Conservation (phyloP, 2,797 vertebrate species). For the Anguilla pacifica region DNA sequence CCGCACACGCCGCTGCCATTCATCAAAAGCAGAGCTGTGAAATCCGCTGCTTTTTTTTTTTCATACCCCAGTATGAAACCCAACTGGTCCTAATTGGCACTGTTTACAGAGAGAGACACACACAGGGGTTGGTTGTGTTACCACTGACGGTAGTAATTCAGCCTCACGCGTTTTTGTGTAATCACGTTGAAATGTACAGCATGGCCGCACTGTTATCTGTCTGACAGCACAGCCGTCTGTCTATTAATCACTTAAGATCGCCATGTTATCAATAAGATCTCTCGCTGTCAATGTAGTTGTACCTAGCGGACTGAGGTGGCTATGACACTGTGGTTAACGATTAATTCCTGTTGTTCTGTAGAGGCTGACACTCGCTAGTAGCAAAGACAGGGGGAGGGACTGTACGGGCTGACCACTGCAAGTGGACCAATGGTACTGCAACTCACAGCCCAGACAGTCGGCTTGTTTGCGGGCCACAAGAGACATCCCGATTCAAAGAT, state of each 20-base stretch:
- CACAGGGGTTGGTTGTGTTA: slow-evolving; percentile 21
- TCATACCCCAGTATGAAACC: slow-evolving; percentile 69
- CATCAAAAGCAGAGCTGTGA: slow-evolving; percentile 68
- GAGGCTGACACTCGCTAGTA: neutral
- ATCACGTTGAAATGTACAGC: slow-evolving; percentile 28
- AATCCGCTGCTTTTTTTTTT: slow-evolving; percentile 76
- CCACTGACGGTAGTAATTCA: slow-evolving; percentile 3
- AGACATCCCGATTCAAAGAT: neutral
- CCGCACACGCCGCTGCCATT: slow-evolving; percentile 65
- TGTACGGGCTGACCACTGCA: neutral
- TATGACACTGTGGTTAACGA: slow-evolving; percentile 10
- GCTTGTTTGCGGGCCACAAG: neutral
- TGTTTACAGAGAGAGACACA: slow-evolving; percentile 42
- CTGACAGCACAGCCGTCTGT: slow-evolving; percentile 9
- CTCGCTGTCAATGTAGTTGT: slow-evolving; percentile 1
- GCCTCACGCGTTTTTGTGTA: slow-evolving; percentile 22
- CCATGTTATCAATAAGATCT: slow-evolving; percentile 11
- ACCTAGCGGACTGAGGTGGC: slow-evolving; percentile 19
- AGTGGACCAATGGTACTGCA: neutral
- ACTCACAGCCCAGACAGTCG: neutral
- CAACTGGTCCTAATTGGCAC: slow-evolving; percentile 64
- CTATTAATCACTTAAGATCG: slow-evolving; percentile 15
- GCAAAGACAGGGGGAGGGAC: neutral
- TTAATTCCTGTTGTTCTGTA: neutral
- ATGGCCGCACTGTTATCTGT: neutral